phyloP scores from a whole-genome alignment of 2,113 vertebrate genomes.

The Tachysurus fulvidraco region DNA sequence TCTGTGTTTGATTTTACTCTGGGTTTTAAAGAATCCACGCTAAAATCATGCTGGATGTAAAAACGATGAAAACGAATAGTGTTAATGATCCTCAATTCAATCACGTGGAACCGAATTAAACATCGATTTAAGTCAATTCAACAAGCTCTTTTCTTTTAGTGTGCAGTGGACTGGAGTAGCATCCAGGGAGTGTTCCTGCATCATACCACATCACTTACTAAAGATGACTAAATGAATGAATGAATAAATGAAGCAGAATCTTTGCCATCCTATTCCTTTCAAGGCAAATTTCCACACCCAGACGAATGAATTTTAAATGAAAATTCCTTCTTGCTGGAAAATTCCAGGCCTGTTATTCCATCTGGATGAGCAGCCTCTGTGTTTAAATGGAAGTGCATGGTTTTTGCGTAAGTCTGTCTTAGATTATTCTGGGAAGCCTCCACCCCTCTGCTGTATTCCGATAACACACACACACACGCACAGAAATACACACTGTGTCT shows the following conservation, averaged over 20 bases:
- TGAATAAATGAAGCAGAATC: neutral
- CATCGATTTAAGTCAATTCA: too few relatives aligned
- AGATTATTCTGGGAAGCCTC: slow-evolving; percentile 27
- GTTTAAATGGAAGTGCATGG: neutral
- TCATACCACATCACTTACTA: neutral
- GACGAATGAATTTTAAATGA: neutral
- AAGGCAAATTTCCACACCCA: neutral
- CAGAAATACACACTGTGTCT: neutral
- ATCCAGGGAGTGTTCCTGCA: neutral
- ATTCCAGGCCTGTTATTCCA: neutral
- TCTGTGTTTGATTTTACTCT: too few relatives aligned
- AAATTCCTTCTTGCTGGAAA: neutral
- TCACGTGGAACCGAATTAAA: too few relatives aligned
- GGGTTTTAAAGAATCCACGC: too few relatives aligned
- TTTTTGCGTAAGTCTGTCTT: slow-evolving; percentile 25
- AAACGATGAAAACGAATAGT: too few relatives aligned
- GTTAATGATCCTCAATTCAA: too few relatives aligned
- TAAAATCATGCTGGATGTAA: too few relatives aligned
- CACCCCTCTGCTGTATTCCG: slow-evolving; percentile 1
- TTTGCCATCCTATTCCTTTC: neutral
- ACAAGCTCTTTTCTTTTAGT: too few relatives aligned
- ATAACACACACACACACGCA: slow-evolving; percentile 24
- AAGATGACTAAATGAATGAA: neutral
- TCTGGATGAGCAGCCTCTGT: neutral
- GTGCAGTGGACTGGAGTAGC: neutral